phyloP scores from a whole-genome alignment of 1,140 invertebrate species.

The Chrysomallon squamiferum region DNA sequence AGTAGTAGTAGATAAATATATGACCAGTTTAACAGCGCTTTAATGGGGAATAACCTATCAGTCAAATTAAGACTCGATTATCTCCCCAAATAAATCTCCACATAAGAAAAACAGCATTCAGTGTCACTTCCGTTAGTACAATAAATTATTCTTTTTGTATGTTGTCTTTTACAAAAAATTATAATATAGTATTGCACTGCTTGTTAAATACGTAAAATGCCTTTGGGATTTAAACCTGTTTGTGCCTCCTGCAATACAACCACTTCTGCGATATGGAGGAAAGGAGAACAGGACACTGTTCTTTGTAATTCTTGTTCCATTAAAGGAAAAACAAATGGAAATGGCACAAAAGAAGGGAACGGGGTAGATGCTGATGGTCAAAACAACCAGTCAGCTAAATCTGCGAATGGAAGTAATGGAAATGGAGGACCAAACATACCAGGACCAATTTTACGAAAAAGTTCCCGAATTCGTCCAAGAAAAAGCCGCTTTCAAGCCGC shows the following conservation, averaged over 20 bases:
- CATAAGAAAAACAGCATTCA: too few species aligned
- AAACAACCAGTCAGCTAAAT: constrained; percentile 18
- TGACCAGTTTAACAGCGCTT: too few species aligned
- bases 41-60: too few species aligned
- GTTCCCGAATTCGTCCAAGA: constrained; percentile 58
- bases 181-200: too few species aligned
- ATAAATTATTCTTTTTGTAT: too few species aligned
- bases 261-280: constrained; percentile 70
- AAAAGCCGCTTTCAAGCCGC: constrained; percentile 68
- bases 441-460: constrained; percentile 54
- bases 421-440: constrained; percentile 12
- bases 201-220: constrained; percentile 64
- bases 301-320: constrained; percentile 70
- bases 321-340: constrained; percentile 36
- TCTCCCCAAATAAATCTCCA: too few species aligned
- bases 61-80: too few species aligned
- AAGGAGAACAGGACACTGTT: constrained; percentile 70
- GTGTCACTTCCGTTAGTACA: too few species aligned
- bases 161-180: too few species aligned
- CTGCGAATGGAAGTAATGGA: constrained; percentile 25
- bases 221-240: constrained; percentile 70
- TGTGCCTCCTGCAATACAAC: constrained; percentile 70
- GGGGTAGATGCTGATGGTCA: constrained; percentile 15
- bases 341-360: constrained; percentile 17
- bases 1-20: too few species aligned